Evolutionary conservation across 53 echinoderm and acorn worm species (phyloP), one percentile per base, ranked within the genome.

Genomic region (Henricia sp.): DNA sequence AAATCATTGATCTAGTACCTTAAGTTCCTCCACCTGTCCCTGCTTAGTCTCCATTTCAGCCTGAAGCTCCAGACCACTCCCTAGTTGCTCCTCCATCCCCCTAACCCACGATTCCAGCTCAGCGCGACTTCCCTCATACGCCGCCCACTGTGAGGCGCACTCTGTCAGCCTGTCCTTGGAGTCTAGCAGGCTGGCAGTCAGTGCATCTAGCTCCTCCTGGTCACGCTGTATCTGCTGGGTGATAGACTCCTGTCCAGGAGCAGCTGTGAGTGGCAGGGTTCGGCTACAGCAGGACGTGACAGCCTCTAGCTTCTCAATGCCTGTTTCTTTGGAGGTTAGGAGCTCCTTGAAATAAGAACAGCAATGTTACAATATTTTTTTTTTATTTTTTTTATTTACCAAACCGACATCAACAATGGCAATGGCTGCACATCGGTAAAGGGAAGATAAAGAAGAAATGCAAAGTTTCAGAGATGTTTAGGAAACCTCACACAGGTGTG

Each of bases 221-320:
- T 82, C 76, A 21, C 72, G 74, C 38, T 85, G 52, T 24, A 88
- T 26, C 86, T 90, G 86, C 33, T 88, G 86, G 4, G 82, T 65
- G 63, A 95, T 93, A 48, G 95, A 69, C 55, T 93, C 90, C 77
- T 93, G 83, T 25, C 95, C 95, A 71, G 91, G 52, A 24, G 70
- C 54, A 46, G 95, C 83, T 0, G 93, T 93, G 67, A 78, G 82
- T 26, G 76, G 85, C 10, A 90, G 80, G 1, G 82, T 91, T 33
- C 76, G 63, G 71, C 85, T 67, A 34, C 83, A 71, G 3, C 77
- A 44, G 3, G 50, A 71, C 26, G 82, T 36, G 37, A 88, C 77
- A 14, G 84, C 24, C 37, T 84, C 64, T 10, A 95, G 74, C 51
- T 84, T 71, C 24, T 90, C 84, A 37, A 63, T 9, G 40, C 90